Conservation (phyloP, 2,888 invertebrate genomes). For the Lymantria monacha region DNA sequence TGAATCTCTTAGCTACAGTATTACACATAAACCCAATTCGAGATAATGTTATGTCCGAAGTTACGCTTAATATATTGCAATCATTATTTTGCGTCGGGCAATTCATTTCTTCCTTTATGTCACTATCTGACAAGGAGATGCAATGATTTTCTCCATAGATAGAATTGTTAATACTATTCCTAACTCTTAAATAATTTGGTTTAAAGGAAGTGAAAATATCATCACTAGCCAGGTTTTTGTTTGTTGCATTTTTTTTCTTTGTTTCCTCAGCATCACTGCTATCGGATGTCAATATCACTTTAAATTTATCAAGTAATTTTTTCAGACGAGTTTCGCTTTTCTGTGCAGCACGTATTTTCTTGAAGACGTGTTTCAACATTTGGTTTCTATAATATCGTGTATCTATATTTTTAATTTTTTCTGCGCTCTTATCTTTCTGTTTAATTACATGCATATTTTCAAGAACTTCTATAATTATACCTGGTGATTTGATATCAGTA, state of each 20-base stretch:
- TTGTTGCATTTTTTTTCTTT: conserved; percentile 29
- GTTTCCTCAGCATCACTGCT: conserved; percentile 45
- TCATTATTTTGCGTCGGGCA: conserved; percentile 39
- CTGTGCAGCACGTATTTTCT: conserved; percentile 41
- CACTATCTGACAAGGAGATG: conserved; percentile 19
- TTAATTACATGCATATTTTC: background rate
- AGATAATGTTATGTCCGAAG: background rate
- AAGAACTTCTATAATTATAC: conserved; percentile 6
- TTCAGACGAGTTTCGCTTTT: conserved; percentile 45
- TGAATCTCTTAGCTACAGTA: conserved; percentile 46
- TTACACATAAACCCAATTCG: conserved; percentile 48
- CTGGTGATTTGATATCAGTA: conserved; percentile 29
- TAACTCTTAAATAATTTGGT: conserved; percentile 44
- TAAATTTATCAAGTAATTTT: conserved; percentile 47
- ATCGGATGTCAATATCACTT: conserved; percentile 54
- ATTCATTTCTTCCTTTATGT: conserved; percentile 16
- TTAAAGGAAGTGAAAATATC: conserved; percentile 45
- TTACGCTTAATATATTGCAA: conserved; percentile 18
- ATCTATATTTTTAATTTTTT: conserved; percentile 26
- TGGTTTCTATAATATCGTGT: conserved; percentile 50
- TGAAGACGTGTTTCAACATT: conserved; percentile 51
- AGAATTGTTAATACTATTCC: conserved; percentile 49
- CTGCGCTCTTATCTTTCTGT: background rate
- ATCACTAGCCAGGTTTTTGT: conserved; percentile 34
- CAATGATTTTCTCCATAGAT: conserved; percentile 41